Evolutionary conservation across 2,797 vertebrate genomes (phyloP).

Genomic region (Melanotaenia trifasciata): DNA sequence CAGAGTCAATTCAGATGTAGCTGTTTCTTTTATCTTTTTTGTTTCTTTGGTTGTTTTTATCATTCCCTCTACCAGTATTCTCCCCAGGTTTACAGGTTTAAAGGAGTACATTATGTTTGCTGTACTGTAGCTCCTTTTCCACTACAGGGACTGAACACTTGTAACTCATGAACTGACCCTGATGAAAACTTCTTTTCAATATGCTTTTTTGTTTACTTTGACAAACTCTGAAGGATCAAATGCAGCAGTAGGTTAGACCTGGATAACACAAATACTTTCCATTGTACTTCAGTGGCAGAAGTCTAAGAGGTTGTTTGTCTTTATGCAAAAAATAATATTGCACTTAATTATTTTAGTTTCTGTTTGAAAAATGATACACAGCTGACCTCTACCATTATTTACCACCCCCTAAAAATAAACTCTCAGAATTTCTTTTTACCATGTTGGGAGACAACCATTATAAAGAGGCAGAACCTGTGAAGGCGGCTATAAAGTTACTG

Average conservation of each 20-base stretch:
- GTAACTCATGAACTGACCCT: background rate
- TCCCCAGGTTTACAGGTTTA: slow-evolving; percentile 25
- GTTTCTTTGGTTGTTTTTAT: background rate
- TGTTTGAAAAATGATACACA: background rate
- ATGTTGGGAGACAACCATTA: background rate
- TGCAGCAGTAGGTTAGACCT: background rate
- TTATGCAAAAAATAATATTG: background rate
- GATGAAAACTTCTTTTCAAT: background rate
- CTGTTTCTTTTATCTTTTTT: slow-evolving; percentile 14
- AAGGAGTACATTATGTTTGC: background rate
- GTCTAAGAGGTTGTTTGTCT: background rate
- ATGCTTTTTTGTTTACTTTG: background rate
- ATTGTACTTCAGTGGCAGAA: background rate
- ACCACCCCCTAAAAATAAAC: background rate
- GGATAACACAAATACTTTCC: background rate
- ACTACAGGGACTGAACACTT: slow-evolving; percentile 21
- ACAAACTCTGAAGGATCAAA: background rate
- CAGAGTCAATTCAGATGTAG: background rate
- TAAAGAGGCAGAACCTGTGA: background rate
- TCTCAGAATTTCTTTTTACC: background rate
- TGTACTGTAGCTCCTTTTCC: slow-evolving; percentile 28
- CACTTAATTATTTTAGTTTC: background rate
- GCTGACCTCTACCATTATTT: background rate
- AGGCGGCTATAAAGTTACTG: slow-evolving; percentile 1
- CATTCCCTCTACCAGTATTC: slow-evolving; percentile 2